These are phyloP conservation scores for Molossus molossus DNA, from an alignment of 2,797 vertebrate genomes.

Conservation along the genomic window DNA sequence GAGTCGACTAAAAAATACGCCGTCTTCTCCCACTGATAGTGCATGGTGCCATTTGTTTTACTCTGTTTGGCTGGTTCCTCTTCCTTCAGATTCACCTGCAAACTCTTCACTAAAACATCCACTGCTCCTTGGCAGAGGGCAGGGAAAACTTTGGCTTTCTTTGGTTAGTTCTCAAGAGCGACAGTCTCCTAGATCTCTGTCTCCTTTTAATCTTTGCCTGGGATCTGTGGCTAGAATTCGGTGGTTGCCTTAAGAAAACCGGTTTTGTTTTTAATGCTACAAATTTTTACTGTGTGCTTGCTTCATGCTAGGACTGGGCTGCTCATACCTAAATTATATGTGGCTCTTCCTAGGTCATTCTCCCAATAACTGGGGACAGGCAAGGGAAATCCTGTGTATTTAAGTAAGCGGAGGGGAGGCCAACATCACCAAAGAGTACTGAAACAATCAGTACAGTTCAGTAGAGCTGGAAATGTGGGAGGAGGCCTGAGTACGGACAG, in stretches of 20 bases:
- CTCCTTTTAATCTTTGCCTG: not conserved
- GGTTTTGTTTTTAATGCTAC: not conserved
- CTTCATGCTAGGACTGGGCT: not conserved
- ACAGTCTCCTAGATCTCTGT: not conserved
- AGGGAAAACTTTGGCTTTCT: not conserved
- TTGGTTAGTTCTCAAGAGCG: not conserved
- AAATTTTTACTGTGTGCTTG: not conserved
- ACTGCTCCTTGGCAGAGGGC: not conserved
- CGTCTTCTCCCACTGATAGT: not conserved
- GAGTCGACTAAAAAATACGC: not conserved
- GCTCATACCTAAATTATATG: not conserved
- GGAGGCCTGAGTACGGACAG: not conserved
- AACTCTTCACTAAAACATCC: not conserved
- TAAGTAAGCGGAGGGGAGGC: not conserved
- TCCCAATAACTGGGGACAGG: not conserved
- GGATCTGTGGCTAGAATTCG: conserved; percentile 20
- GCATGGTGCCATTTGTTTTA: not conserved
- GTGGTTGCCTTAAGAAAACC: not conserved
- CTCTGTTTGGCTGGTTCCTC: not conserved
- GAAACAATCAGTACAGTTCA: not conserved
- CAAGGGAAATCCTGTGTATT: not conserved
- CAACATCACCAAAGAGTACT: not conserved
- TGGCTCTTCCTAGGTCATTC: not conserved
- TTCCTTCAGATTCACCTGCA: not conserved
- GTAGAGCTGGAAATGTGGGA: not conserved